Evolutionary conservation across 2,888 invertebrate species (phyloP).

Genomic region (Electrophaes corylata): DNA sequence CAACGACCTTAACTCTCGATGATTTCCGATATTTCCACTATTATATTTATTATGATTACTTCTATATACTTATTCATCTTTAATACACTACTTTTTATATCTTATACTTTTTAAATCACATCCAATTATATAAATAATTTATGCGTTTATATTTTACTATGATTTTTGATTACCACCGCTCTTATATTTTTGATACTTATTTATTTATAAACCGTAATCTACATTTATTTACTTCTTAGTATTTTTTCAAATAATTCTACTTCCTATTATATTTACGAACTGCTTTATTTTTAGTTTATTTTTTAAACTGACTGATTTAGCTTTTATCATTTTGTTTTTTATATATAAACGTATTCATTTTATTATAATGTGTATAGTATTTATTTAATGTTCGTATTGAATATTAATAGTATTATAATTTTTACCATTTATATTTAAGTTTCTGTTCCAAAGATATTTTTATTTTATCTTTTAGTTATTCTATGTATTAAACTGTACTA

Average conservation of each 20-base stretch:
- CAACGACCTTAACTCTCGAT: slow-evolving; percentile 41
- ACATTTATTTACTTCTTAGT: not conserved
- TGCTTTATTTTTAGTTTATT: slow-evolving; percentile 2
- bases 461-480: slow-evolving; percentile 55
- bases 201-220: slow-evolving; percentile 11
- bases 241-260: not conserved
- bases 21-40: slow-evolving; percentile 25
- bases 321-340: not conserved
- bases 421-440: slow-evolving; percentile 50
- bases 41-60: slow-evolving; percentile 11
- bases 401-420: slow-evolving; percentile 35
- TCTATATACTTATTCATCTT: not conserved
- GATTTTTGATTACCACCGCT: slow-evolving; percentile 38
- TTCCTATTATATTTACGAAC: not conserved
- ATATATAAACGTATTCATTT: not conserved
- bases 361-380: slow-evolving; percentile 22
- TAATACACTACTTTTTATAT: not conserved
- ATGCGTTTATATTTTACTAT: slow-evolving; percentile 26
- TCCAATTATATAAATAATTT: not conserved
- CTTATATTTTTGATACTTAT: slow-evolving; percentile 47
- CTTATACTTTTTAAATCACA: not conserved
- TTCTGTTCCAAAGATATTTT: slow-evolving; percentile 75
- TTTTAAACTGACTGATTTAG: not conserved
- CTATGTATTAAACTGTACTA: slow-evolving; percentile 46
- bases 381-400: slow-evolving; percentile 16